Percentiles rank a stretch among this genome's conserved stretches.
These are phyloP conservation scores for Alcedo atthis DNA, from an alignment of 2,797 vertebrate species.

Conservation along the genomic window DNA sequence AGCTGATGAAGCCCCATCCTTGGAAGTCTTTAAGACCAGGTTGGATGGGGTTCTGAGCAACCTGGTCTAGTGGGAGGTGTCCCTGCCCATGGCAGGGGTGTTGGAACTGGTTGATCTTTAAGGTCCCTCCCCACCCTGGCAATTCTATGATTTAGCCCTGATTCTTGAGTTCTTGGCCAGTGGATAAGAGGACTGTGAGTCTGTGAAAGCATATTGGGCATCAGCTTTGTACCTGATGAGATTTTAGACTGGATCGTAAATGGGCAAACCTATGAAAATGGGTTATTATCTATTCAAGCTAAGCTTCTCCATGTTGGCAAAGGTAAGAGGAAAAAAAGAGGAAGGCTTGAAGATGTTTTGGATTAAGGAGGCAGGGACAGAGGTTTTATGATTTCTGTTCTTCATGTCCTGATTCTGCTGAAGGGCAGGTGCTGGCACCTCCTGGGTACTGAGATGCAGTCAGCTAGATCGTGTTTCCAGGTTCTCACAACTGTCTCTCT, in stretches of 20 bases:
- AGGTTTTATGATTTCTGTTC: not conserved
- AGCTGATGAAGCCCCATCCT: not conserved
- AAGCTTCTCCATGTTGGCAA: not conserved
- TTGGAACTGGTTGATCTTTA: too few relatives aligned
- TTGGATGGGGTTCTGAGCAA: too few relatives aligned
- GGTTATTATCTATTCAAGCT: not conserved
- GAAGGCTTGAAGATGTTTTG: not conserved
- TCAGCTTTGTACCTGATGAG: not conserved
- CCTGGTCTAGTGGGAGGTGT: too few relatives aligned
- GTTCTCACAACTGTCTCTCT: not conserved
- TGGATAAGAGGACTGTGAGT: not conserved
- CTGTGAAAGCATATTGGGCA: not conserved
- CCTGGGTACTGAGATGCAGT: not conserved
- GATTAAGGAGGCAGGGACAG: rapidly evolving
- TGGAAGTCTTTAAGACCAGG: too few relatives aligned
- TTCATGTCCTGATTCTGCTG: not conserved
- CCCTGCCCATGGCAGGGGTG: too few relatives aligned
- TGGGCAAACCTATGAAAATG: not conserved
- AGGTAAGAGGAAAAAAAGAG: not conserved
- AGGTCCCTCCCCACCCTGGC: too few relatives aligned
- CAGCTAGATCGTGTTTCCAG: rapidly evolving
- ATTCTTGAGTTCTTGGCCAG: not conserved
- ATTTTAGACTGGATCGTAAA: not conserved
- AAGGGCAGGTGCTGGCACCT: not conserved
- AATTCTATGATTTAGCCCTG: not conserved